A percentile compares a stretch with the other conserved stretches of the same genome.
These are phyloP conservation scores for Herminia tarsipennalis DNA, from an alignment of 2,888 invertebrate species.

Conservation along the genomic window DNA sequence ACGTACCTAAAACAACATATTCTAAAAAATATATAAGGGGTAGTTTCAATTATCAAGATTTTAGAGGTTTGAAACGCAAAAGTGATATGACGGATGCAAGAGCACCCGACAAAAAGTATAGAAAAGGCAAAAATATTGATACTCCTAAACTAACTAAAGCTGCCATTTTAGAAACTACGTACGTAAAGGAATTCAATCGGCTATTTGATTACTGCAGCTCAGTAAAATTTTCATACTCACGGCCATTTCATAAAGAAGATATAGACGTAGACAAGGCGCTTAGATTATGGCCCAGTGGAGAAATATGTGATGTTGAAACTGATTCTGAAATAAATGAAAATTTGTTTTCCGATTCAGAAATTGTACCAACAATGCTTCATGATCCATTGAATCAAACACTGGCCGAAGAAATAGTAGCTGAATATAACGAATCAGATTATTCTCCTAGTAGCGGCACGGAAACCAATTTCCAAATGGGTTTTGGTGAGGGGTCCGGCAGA, in stretches of 20 bases:
- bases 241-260: slow-evolving; percentile 68
- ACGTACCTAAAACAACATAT: slow-evolving; percentile 63
- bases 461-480: slow-evolving; percentile 82
- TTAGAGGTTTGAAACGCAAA: slow-evolving; percentile 62
- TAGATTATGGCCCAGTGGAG: slow-evolving; percentile 66
- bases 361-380: slow-evolving; percentile 20
- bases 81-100: slow-evolving; percentile 52
- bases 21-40: slow-evolving; percentile 28
- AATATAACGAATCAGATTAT: slow-evolving; percentile 51
- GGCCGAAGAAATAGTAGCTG: slow-evolving; percentile 64
- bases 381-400: slow-evolving; percentile 63
- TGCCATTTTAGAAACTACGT: slow-evolving; percentile 52
- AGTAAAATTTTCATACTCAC: slow-evolving; percentile 72
- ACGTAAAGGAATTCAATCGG: slow-evolving; percentile 63
- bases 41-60: slow-evolving; percentile 1
- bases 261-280: slow-evolving; percentile 59
- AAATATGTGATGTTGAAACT: slow-evolving; percentile 20
- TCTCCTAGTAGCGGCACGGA: slow-evolving; percentile 54
- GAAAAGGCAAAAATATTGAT: slow-evolving; percentile 76
- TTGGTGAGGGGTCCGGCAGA: slow-evolving; percentile 86
- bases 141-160: slow-evolving; percentile 56
- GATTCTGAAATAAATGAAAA: slow-evolving; percentile 36
- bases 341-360: slow-evolving; percentile 54
- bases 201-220: slow-evolving; percentile 68
- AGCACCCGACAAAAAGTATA: slow-evolving; percentile 57